These are phyloP conservation scores for Ectropis grisescens DNA, from an alignment of 1,140 invertebrate genomes.

Conservation along the genomic window DNA sequence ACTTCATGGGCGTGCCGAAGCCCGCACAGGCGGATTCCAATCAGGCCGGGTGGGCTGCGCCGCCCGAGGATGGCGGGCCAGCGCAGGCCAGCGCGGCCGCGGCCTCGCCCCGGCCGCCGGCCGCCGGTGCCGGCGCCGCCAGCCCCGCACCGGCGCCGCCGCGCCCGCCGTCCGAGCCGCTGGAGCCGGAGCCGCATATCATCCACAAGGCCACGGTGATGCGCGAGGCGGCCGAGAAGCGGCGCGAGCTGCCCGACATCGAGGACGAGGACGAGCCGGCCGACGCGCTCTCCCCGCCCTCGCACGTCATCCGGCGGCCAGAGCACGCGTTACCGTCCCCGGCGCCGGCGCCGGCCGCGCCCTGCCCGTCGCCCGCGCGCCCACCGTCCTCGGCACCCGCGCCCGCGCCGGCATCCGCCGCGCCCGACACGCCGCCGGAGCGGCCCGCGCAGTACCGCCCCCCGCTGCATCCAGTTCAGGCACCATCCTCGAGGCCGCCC, in stretches of 20 bases:
- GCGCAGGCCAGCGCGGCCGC: slow-evolving; percentile 49
- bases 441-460: slow-evolving; percentile 28
- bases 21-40: slow-evolving; percentile 56
- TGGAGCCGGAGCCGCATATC: slow-evolving; percentile 60
- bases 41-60: slow-evolving; percentile 49
- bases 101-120: slow-evolving; percentile 45
- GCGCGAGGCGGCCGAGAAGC: slow-evolving; percentile 66
- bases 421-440: slow-evolving; percentile 30
- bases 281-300: slow-evolving; percentile 50
- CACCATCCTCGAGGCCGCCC: slow-evolving; percentile 33
- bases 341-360: slow-evolving; percentile 41
- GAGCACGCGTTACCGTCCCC: slow-evolving; percentile 44
- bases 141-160: no score
- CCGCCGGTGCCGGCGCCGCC: slow-evolving; percentile 49
- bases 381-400: no score
- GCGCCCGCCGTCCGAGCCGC: no score
- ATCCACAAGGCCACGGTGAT: slow-evolving; percentile 68
- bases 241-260: slow-evolving; percentile 51
- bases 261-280: slow-evolving; percentile 55
- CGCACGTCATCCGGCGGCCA: slow-evolving; percentile 58
- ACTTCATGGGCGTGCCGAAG: slow-evolving; percentile 81
- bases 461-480: slow-evolving; percentile 39
- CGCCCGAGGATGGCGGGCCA: slow-evolving; percentile 57
- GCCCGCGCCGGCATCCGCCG: no score
- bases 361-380: slow-evolving; percentile 47